A percentile compares a stretch with the other conserved stretches of the same genome.
These are phyloP conservation scores for Dromococcyx pavoninus DNA, from an alignment of 2,797 vertebrate genomes.

Conservation along the genomic window DNA sequence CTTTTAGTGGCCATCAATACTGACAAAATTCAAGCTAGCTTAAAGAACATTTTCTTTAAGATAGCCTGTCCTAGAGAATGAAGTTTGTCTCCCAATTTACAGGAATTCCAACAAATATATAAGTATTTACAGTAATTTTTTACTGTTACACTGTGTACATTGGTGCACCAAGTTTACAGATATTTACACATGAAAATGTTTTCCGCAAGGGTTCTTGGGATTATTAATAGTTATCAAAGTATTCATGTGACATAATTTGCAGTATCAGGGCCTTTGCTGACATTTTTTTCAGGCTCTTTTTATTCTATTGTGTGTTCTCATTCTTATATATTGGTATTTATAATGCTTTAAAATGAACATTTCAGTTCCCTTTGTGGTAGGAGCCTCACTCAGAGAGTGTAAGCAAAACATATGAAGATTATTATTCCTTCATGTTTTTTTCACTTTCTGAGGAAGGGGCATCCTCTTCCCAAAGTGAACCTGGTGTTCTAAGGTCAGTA, in stretches of 20 bases:
- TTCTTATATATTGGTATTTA: not conserved
- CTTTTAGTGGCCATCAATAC: not conserved
- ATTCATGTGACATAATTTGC: not conserved
- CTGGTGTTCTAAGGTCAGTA: not conserved
- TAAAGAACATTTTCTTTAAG: not conserved
- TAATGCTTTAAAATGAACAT: not conserved
- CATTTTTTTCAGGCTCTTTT: not conserved
- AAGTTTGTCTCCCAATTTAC: not conserved
- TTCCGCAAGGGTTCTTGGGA: not conserved
- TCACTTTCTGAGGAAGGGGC: not conserved
- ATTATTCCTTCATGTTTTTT: not conserved
- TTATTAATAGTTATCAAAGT: not conserved
- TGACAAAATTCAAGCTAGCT: not conserved
- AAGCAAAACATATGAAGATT: not conserved
- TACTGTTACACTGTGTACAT: not conserved
- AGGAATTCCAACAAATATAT: not conserved
- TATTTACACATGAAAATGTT: not conserved
- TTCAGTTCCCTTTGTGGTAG: not conserved
- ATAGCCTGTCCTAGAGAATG: not conserved
- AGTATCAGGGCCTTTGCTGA: not conserved
- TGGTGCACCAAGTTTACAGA: not conserved
- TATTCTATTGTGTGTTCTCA: not conserved
- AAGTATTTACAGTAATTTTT: not conserved
- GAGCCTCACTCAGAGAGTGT: not conserved
- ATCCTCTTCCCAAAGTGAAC: not conserved